phyloP scores from a whole-genome alignment of 2,113 vertebrate species.

The Tretioscincus oriximinensis region DNA sequence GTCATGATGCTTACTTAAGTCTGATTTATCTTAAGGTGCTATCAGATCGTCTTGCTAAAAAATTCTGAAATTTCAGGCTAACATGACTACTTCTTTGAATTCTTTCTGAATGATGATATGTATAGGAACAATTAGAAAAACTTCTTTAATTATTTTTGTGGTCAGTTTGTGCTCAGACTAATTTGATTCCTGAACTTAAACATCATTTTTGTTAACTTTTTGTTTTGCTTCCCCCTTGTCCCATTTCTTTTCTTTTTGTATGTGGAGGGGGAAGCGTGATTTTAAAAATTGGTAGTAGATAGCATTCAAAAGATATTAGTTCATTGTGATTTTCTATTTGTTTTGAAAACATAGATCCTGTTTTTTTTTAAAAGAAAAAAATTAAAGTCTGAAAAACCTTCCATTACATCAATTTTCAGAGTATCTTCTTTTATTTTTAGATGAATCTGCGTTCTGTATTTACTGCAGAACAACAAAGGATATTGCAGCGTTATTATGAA shows the following conservation, averaged over 20 bases:
- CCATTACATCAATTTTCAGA: constrained; percentile 70
- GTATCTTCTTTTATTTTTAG: constrained; percentile 81
- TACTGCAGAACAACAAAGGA: constrained; percentile 94
- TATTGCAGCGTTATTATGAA: constrained; percentile 97
- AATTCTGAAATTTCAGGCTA: too few species aligned
- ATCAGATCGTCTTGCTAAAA: too few species aligned
- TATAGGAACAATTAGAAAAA: not conserved
- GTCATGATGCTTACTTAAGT: too few species aligned
- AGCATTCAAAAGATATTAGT: constrained; percentile 16
- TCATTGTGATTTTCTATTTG: constrained; percentile 6
- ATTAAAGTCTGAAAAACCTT: constrained; percentile 41
- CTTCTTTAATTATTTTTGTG: not conserved
- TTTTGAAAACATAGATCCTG: constrained; percentile 41
- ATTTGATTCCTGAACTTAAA: not conserved
- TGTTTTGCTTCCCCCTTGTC: not conserved
- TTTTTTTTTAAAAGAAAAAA: constrained; percentile 25
- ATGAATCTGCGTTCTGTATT: constrained; percentile 99
- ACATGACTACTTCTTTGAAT: not conserved
- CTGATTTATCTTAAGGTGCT: too few species aligned
- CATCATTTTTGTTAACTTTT: not conserved
- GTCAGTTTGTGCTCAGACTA: not conserved
- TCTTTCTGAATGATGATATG: not conserved
- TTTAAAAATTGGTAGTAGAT: constrained; percentile 15
- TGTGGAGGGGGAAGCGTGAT: not conserved
- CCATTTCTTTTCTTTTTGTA: too few species aligned